Base-by-base conservation (phyloP, 2,797 vertebrate genomes). In the Artibeus jamaicensis region DNA sequence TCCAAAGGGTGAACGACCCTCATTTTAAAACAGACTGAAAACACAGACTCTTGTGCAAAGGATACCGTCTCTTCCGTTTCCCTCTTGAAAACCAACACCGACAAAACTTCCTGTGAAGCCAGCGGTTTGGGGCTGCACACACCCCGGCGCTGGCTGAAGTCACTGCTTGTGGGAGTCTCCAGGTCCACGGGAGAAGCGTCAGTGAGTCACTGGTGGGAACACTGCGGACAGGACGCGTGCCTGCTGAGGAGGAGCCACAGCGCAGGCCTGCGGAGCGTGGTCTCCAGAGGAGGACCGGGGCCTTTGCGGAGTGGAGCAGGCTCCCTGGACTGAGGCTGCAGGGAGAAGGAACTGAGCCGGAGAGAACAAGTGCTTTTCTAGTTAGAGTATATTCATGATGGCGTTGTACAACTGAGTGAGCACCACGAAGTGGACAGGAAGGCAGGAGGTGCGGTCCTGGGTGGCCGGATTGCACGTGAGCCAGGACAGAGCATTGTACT, bases 401-500 rank as follows among this genome's bases (percentile, higher is more conserved):
- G 99, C 99, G 1, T 99, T 99, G 99, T 99, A 99, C 99, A 99
- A 98, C 98, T 99, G 99, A 91, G 99, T 99, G 97, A 99, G 99
- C 98, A 99, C 99, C 96, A 99, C 99, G 57, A 99, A 98, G 98
- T 99, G 99, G 98, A 99, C 99, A 16, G 99, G 99, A 98, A 99
- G 99, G 99, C 99, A 99, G 98, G 99, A 99, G 96, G 99, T 99
- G 57, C 99, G 99, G 98, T 99, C 99, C 98, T 99, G 99, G 84
- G 99, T 99, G 96, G 99, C 99, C 42, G 99, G 99, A 89, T 99
- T 99, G 94, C 99, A 99, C 0, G 99, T 99, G 93, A 99, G 99
- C 99, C 99, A 99, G 92, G 99, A 99, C 93, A 99, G 99, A 93
- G 99, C 99, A 5, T 99, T 99, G 98, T 99, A 99, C 99, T 99